phyloP scores from a whole-genome alignment of 2,113 vertebrate genomes.

The Dipodomys ordii region DNA sequence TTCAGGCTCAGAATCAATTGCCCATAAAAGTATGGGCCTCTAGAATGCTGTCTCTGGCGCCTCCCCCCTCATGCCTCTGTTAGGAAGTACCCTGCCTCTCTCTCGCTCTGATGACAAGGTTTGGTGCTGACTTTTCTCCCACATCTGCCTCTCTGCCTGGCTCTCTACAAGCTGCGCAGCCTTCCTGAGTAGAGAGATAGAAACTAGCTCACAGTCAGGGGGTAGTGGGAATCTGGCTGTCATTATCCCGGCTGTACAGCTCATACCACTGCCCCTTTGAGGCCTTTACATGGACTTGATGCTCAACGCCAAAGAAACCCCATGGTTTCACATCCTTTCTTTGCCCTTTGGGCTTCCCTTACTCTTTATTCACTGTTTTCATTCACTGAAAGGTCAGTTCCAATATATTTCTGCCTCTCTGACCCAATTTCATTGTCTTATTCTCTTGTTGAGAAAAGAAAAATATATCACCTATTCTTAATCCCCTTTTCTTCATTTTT shows the following conservation, averaged over 20 bases:
- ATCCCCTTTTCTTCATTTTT: not conserved
- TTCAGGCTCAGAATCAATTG: not conserved
- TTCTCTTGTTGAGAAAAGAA: slow-evolving; percentile 33
- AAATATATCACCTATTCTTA: not conserved
- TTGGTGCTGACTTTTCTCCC: not conserved
- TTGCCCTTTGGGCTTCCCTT: not conserved
- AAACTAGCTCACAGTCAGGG: not conserved
- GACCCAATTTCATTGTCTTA: not conserved
- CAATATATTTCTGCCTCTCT: not conserved
- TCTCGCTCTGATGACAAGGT: not conserved
- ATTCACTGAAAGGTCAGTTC: not conserved
- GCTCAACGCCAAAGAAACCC: not conserved
- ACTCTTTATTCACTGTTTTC: slow-evolving; percentile 12
- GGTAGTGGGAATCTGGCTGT: not conserved
- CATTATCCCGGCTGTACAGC: not conserved
- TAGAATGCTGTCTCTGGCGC: not conserved
- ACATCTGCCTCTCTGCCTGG: not conserved
- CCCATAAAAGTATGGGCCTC: not conserved
- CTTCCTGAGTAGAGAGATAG: not conserved
- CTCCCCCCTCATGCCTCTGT: not conserved
- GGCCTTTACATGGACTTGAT: not conserved
- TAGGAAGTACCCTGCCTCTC: not conserved
- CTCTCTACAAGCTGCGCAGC: not conserved
- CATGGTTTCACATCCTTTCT: not conserved
- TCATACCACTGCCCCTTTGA: not conserved